Conservation (phyloP, 2,888 invertebrate genomes). For the Noctua fimbriata region DNA sequence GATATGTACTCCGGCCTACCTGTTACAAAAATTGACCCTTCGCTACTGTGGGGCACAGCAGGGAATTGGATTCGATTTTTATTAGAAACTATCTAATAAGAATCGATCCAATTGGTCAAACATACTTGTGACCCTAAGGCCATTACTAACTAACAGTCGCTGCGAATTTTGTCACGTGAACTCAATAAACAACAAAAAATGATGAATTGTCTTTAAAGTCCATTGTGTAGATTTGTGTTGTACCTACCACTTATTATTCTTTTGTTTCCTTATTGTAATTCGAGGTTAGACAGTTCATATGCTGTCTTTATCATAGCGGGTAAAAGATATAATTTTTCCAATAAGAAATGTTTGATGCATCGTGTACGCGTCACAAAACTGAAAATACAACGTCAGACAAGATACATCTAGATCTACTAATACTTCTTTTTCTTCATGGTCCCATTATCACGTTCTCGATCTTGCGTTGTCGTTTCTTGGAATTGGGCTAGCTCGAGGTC, state of each 20-base stretch:
- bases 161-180: slow-evolving; percentile 5
- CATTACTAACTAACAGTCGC: no score
- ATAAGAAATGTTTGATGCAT: neutral
- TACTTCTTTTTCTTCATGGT: neutral
- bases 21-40: no score
- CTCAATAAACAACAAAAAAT: slow-evolving; percentile 1
- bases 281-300: neutral
- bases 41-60: no score
- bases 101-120: neutral
- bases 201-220: neutral
- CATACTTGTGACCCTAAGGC: neutral
- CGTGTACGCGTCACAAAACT: neutral
- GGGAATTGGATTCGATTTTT: no score
- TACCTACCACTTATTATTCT: slow-evolving; percentile 29
- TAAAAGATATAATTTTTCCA: neutral
- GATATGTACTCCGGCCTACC: no score
- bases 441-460: neutral
- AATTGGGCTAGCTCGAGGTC: neutral
- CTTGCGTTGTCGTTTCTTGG: neutral
- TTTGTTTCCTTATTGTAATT: slow-evolving; percentile 12
- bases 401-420: neutral
- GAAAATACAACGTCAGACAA: neutral
- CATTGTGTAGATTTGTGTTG: slow-evolving; percentile 11
- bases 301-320: neutral
- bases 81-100: no score